These are phyloP conservation scores for Margaritifera margaritifera DNA, from an alignment of 2,888 invertebrate species.

Conservation along the genomic window DNA sequence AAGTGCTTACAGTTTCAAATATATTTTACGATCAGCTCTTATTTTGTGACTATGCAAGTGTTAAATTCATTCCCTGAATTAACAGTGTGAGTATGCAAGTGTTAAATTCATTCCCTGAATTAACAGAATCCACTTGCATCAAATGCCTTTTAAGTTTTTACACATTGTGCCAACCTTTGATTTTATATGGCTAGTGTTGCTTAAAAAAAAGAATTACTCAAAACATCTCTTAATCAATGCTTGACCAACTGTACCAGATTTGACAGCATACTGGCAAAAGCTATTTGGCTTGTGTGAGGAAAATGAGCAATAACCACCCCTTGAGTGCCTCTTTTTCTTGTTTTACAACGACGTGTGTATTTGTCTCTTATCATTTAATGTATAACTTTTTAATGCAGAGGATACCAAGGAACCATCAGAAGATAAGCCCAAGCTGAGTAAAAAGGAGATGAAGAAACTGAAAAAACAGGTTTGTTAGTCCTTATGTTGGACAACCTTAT, in stretches of 20 bases:
- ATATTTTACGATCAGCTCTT: too few relatives aligned
- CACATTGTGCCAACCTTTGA: too few relatives aligned
- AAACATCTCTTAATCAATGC: not conserved
- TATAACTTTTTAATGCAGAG: not conserved
- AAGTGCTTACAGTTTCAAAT: too few relatives aligned
- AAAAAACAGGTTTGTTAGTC: constrained; percentile 62
- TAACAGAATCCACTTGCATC: too few relatives aligned
- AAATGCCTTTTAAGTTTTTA: too few relatives aligned
- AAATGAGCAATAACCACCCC: too few relatives aligned
- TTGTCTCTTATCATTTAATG: not conserved
- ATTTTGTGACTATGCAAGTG: too few relatives aligned
- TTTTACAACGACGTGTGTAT: not conserved
- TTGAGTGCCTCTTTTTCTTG: not conserved
- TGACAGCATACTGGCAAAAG: not conserved
- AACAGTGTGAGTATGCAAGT: too few relatives aligned
- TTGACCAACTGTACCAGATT: not conserved
- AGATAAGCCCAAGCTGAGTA: constrained; percentile 61
- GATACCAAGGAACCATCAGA: constrained; percentile 34
- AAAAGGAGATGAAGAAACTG: constrained; percentile 69
- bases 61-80: too few relatives aligned
- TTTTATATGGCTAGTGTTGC: too few relatives aligned
- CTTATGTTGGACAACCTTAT: not conserved
- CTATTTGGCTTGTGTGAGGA: not conserved
- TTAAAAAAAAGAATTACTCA: too few relatives aligned
- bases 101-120: too few relatives aligned